A percentile compares a stretch with the other conserved stretches of the same genome.
These are phyloP conservation scores for Myocastor coypus DNA, from an alignment of 2,113 vertebrate genomes.

Conservation along the genomic window DNA sequence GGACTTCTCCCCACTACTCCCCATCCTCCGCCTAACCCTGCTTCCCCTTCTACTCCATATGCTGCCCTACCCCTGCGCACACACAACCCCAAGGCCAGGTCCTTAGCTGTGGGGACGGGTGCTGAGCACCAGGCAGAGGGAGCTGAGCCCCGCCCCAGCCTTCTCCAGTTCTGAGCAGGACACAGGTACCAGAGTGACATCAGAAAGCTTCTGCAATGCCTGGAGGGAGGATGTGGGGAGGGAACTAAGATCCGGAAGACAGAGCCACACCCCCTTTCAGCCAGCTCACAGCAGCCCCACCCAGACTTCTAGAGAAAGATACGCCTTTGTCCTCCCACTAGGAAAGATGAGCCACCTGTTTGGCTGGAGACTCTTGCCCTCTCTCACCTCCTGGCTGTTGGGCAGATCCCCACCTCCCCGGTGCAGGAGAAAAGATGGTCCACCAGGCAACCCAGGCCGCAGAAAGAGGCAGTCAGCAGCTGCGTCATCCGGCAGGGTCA, in stretches of 20 bases:
- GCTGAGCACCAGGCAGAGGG: slow-evolving; percentile 94
- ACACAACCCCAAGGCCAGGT: neutral
- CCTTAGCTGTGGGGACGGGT: slow-evolving; percentile 81
- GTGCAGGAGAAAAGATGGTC: slow-evolving; percentile 90
- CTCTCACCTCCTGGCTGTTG: slow-evolving; percentile 87
- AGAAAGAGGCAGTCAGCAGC: slow-evolving; percentile 94
- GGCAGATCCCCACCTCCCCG: slow-evolving; percentile 92
- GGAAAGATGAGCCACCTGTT: neutral
- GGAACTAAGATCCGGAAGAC: neutral
- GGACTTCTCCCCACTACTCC: slow-evolving; percentile 22
- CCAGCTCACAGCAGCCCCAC: neutral
- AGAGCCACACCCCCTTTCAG: neutral
- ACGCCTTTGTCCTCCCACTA: neutral
- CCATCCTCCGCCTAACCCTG: neutral
- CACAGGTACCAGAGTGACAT: slow-evolving; percentile 93
- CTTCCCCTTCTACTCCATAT: neutral
- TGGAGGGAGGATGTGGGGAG: slow-evolving; percentile 69
- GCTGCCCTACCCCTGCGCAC: neutral
- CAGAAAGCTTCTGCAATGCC: slow-evolving; percentile 94
- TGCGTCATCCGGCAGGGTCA: slow-evolving; percentile 91
- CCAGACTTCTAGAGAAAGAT: neutral
- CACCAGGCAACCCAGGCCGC: slow-evolving; percentile 87
- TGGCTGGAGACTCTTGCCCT: neutral
- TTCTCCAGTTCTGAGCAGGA: slow-evolving; percentile 93
- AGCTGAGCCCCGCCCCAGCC: slow-evolving; percentile 91